Evolutionary conservation across 64 coral and sea anemone genomes (phyloP).

Genomic region (Montipora efflorescens): DNA sequence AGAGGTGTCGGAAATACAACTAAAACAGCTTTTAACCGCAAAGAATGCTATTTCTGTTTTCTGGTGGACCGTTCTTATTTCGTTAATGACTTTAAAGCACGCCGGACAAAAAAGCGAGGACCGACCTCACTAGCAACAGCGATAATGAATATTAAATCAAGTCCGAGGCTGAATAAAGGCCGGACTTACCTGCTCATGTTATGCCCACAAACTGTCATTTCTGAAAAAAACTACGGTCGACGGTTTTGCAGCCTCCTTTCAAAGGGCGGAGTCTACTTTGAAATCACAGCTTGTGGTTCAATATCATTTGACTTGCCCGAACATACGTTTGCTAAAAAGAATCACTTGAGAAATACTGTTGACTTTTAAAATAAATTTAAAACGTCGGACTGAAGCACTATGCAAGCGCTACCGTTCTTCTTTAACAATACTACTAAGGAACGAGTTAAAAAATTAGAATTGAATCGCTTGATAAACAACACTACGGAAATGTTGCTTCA

Average conservation of each 20-base stretch:
- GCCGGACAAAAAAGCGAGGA: background rate
- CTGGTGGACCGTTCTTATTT: background rate
- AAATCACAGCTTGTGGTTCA: conserved; percentile 19
- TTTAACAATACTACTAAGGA: no score
- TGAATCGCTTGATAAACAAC: background rate
- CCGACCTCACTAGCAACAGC: background rate
- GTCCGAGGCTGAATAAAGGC: conserved; percentile 14
- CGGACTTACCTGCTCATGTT: conserved; percentile 9
- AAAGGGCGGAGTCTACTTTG: conserved; percentile 28
- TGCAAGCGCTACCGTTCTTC: no score
- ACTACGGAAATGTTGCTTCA: background rate
- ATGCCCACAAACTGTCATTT: conserved; percentile 18
- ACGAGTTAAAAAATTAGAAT: no score
- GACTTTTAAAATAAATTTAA: no score
- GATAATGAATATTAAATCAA: conserved; percentile 10
- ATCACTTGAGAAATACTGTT: no score
- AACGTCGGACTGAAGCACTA: no score
- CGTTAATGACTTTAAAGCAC: background rate
- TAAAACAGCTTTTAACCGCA: background rate
- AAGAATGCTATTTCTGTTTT: background rate
- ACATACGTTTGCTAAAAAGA: background rate
- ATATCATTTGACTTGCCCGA: background rate
- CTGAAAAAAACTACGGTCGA: background rate
- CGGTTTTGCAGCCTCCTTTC: background rate
- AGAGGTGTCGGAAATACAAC: background rate